Evolutionary conservation across 2,113 vertebrate genomes (phyloP).

Genomic region (Pipra filicauda): DNA sequence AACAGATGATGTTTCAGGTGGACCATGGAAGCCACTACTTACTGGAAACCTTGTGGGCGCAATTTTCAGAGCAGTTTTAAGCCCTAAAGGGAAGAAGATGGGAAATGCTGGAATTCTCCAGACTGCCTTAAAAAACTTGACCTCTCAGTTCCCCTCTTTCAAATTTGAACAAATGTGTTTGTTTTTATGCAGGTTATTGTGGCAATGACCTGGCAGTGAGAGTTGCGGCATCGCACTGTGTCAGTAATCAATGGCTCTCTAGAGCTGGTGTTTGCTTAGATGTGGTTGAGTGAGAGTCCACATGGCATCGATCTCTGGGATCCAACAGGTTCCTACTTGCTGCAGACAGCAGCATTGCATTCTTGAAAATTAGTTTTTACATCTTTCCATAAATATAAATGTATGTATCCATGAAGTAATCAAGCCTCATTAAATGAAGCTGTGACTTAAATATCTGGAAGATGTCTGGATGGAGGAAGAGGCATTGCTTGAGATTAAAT

Average conservation of each 20-base stretch:
- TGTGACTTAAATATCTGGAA: not conserved
- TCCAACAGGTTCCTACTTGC: not conserved
- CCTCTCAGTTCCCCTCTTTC: not conserved
- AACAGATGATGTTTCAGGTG: not conserved
- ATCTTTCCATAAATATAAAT: not conserved
- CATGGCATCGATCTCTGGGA: not conserved
- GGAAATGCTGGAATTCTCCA: not conserved
- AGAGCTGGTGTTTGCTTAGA: not conserved
- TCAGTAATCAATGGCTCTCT: not conserved
- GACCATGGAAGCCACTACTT: not conserved
- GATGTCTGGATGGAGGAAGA: not conserved
- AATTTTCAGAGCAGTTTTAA: not conserved
- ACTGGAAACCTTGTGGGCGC: not conserved
- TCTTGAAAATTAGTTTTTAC: not conserved
- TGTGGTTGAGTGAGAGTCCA: not conserved
- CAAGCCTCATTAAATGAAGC: not conserved
- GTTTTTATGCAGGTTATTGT: not conserved
- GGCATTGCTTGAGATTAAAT: not conserved
- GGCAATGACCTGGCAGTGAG: not conserved
- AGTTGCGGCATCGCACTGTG: accelerated
- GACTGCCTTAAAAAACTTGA: not conserved
- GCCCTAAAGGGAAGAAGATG: not conserved
- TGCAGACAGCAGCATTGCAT: accelerated
- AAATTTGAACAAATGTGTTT: not conserved
- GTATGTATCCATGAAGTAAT: not conserved